Conservation (phyloP, 1,140 invertebrate genomes). For the Homalodisca vitripennis region DNA sequence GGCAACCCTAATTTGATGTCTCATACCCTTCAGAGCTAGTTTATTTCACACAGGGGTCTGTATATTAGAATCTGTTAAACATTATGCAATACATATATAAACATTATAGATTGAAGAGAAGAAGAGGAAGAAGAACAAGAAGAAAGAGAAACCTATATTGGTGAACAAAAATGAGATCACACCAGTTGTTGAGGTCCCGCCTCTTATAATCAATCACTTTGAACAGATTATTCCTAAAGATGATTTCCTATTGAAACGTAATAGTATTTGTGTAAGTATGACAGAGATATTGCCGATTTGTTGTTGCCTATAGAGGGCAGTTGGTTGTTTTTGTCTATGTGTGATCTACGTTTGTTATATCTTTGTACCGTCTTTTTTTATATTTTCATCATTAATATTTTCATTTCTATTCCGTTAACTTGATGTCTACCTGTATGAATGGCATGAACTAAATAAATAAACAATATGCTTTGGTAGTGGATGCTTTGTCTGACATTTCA, state of each 20-base stretch:
- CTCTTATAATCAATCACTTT: conserved; percentile 64
- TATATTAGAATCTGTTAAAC: no score
- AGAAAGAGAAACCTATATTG: conserved; percentile 60
- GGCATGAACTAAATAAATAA: no score
- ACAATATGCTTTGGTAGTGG: no score
- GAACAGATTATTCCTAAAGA: conserved; percentile 77
- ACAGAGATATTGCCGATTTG: no score
- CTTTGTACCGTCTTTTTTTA: not conserved
- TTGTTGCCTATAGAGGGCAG: no score
- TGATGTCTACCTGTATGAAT: no score
- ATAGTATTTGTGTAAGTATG: conserved; percentile 48
- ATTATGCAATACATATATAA: no score
- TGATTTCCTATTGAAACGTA: conserved; percentile 64
- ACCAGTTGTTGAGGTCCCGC: conserved; percentile 46
- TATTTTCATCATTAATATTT: not conserved
- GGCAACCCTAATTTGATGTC: no score
- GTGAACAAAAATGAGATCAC: conserved; percentile 62
- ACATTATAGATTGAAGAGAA: conserved; percentile 32
- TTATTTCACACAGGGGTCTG: no score
- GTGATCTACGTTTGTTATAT: not conserved
- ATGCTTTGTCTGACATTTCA: no score
- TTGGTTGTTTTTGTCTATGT: not conserved
- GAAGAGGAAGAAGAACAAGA: conserved; percentile 53
- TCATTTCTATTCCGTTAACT: no score
- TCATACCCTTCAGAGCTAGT: no score